Conservation (phyloP, 2,113 vertebrate species). For the Eolophus roseicapilla region DNA sequence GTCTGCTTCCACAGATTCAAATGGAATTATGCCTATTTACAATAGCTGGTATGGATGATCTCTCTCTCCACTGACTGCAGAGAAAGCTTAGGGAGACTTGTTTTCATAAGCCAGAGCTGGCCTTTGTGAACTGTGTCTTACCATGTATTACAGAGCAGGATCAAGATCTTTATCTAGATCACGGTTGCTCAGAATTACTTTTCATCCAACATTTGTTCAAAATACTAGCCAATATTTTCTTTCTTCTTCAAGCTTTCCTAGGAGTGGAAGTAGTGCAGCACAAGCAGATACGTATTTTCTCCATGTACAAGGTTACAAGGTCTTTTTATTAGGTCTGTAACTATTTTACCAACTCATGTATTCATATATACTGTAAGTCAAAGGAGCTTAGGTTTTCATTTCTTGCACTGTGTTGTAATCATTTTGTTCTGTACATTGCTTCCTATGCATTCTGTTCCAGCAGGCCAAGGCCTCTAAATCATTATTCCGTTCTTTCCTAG, state of each 20-base stretch:
- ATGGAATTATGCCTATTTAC: not conserved
- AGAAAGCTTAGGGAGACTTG: conserved; percentile 10
- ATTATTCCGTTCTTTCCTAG: not conserved
- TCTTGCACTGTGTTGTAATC: not conserved
- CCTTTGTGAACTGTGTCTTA: conserved; percentile 8
- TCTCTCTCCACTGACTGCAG: not conserved
- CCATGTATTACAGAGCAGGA: conserved; percentile 18
- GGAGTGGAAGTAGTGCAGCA: not conserved
- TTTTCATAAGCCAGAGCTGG: conserved; percentile 24
- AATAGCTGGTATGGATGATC: not conserved
- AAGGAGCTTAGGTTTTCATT: conserved; percentile 47
- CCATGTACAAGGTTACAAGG: not conserved
- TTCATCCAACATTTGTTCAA: not conserved
- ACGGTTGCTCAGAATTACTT: not conserved
- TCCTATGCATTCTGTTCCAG: not conserved
- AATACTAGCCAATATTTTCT: conserved; percentile 11
- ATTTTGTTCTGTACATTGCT: not conserved
- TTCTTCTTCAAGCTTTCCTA: conserved; percentile 7
- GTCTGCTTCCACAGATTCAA: not conserved
- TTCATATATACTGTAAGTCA: conserved; percentile 5
- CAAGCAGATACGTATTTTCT: not conserved
- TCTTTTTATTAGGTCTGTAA: conserved; percentile 40
- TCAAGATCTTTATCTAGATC: conserved; percentile 32
- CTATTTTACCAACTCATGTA: conserved; percentile 22
- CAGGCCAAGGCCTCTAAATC: not conserved